Evolutionary conservation across 2,797 vertebrate genomes (phyloP).

Genomic region (Scomberomorus guttatus): DNA sequence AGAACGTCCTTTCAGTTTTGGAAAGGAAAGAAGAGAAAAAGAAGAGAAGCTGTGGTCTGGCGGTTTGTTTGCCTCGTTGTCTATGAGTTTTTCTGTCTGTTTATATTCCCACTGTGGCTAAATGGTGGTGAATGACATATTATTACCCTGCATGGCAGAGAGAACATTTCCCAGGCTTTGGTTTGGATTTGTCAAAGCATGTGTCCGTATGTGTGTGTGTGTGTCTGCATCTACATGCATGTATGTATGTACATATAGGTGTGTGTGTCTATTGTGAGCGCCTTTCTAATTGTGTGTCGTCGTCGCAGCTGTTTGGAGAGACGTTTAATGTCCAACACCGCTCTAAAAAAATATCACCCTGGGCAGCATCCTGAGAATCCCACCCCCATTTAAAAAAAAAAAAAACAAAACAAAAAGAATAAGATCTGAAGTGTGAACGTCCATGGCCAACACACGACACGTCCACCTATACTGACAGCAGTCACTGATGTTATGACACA

Average conservation of each 20-base stretch:
- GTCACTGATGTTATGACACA: constrained; percentile 62
- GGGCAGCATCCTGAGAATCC: constrained; percentile 85
- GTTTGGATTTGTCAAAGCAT: constrained; percentile 85
- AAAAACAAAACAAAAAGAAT: constrained; percentile 73
- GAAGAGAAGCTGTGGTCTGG: constrained; percentile 48
- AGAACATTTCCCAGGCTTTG: constrained; percentile 92
- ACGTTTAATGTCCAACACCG: constrained; percentile 42
- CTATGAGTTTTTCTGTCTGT: constrained; percentile 52
- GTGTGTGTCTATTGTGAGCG: constrained; percentile 50
- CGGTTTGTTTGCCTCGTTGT: constrained; percentile 54
- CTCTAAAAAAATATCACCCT: constrained; percentile 65
- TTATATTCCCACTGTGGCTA: constrained; percentile 64
- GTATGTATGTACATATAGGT: constrained; percentile 1
- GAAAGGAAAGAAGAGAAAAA: constrained; percentile 29
- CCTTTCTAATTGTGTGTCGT: constrained; percentile 47
- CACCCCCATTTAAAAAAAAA: constrained; percentile 31
- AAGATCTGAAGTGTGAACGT: constrained; percentile 55
- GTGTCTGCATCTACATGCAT: constrained; percentile 74
- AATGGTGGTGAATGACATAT: constrained; percentile 76
- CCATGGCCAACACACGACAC: constrained; percentile 54
- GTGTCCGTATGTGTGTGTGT: constrained; percentile 64
- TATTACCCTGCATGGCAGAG: constrained; percentile 97
- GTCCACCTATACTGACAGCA: constrained; percentile 63
- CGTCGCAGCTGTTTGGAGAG: constrained; percentile 48
- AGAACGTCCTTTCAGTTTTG: constrained; percentile 48